Percentiles rank a stretch among this genome's conserved stretches.
These are phyloP conservation scores for Mohoua ochrocephala DNA, from an alignment of 2,113 vertebrate genomes.

Conservation along the genomic window DNA sequence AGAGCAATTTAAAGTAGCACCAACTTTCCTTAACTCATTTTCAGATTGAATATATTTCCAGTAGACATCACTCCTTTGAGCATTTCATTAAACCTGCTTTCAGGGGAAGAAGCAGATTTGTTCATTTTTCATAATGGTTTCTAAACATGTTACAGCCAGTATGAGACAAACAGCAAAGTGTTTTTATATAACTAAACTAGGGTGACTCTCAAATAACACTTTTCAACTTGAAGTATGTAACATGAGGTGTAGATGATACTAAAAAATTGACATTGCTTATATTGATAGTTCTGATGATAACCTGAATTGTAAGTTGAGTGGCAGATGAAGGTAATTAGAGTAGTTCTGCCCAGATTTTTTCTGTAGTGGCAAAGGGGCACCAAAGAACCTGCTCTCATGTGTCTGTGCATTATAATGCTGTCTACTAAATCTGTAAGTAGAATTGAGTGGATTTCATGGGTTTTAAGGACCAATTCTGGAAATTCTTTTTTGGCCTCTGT, in stretches of 20 bases:
- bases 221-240: not conserved
- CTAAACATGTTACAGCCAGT: not conserved
- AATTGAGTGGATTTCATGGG: not conserved
- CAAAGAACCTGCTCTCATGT: not conserved
- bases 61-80: not conserved
- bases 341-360: conserved; percentile 7
- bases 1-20: not conserved
- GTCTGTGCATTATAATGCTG: not conserved
- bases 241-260: not conserved
- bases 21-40: not conserved
- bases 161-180: not conserved
- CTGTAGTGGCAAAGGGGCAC: not conserved
- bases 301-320: not conserved
- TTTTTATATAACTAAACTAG: not conserved
- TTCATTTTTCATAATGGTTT: not conserved
- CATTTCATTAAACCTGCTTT: not conserved
- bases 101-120: not conserved
- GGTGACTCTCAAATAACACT: not conserved
- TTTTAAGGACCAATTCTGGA: not conserved
- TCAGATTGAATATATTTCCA: not conserved
- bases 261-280: not conserved
- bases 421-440: not conserved
- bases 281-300: not conserved
- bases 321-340: not conserved
- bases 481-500: not conserved